Base-by-base conservation (phyloP, 1,140 invertebrate genomes). In the Thalassaphorura encarpata region DNA sequence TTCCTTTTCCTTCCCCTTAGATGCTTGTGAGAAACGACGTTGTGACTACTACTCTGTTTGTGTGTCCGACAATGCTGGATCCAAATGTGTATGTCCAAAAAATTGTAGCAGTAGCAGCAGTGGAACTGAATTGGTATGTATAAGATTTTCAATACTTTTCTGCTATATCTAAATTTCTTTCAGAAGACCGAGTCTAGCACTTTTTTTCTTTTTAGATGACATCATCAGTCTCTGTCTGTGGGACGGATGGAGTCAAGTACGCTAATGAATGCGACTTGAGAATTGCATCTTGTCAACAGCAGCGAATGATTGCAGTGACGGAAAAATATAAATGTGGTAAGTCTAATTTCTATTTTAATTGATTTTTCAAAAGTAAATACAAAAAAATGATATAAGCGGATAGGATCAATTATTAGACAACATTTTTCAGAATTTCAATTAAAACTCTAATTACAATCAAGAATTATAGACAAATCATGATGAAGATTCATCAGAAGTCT, bases 251-350 rank as follows among this genome's bases (percentile, higher is more conserved):
- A 13, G 70, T 79, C 8, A 87, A 84, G 31, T 89, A 89, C 68
- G 69, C 74, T 18, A 86, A 78, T 66, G 84, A 88, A 68, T 90
- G 87, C 69, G 76, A 80, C 51, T 71, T 89, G 66, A 73, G 75
- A 61, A 73, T 75, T 45, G 70, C 68, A n/a, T 78, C 84, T 19
- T 89, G 86, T 69, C 74, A 72, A 46, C 75, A 76, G 43, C 76
- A 82, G 67, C 77, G 79, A 54, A 75, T 76, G 55, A 76, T 88
- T 56, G 71, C 75, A 24, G 76, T 89, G 29, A 80, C 80, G 27
- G 89, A 85, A 69, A 80, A 80, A 70, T 89, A 89, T 48, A 79
- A 84, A 63, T 94, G 89, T 70, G 87, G 89, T 93, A 75, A 83
- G 84, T 75, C 19, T 40, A 26, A 11, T 36, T 36, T 11, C n/a